Evolutionary conservation across 2,113 vertebrate genomes (phyloP), one percentile per base, ranked within the genome.

Genomic region (Nanorana parkeri): DNA sequence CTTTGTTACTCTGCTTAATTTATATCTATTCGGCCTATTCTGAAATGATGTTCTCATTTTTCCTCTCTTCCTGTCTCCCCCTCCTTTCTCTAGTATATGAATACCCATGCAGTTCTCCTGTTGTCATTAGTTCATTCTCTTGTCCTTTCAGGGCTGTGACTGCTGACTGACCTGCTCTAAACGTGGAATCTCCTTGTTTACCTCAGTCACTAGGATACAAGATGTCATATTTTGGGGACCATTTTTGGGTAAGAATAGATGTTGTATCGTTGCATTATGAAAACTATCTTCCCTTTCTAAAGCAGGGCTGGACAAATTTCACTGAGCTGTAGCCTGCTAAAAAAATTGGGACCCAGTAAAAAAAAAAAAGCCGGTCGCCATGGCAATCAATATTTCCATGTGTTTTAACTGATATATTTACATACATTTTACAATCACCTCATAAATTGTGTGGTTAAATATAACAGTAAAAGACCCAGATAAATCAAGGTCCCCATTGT

Each of bases 171-270:
- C 68, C 58, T 72, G 24, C 26, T n/a, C 47, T 66, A 47, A 32
- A 26, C 17, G 5, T 1, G 16, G 7, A 74, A 41, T 71, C 51
- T 20, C 17, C 52, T 58, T 10, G 23, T 15, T 68, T 28, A 61
- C 41, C 58, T 32, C 10, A 7, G 20, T 73, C 28, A 11, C 20
- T n/a, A 2, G 17, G 17, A 26, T 51, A 54, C 69, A 82, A 82
- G 52, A 83, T 83, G 80, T 83, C 80, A 19, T 76, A 76, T 51
- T 83, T 83, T 24, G 80, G 80, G 51, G 72, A 83, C 28, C 63
- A 83, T 63, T 83, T 83, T 68, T 83, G 80, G 80, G 80, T 83
- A 83, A 75, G 80, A 51, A 20, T 58, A 26, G 0, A 32, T 51
- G 21, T 28, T n/a, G 17, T 63, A 17, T 76, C 1, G 63, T 20